Base-by-base conservation (phyloP, 2,888 invertebrate species). In the Cecidostiba fungosa region DNA sequence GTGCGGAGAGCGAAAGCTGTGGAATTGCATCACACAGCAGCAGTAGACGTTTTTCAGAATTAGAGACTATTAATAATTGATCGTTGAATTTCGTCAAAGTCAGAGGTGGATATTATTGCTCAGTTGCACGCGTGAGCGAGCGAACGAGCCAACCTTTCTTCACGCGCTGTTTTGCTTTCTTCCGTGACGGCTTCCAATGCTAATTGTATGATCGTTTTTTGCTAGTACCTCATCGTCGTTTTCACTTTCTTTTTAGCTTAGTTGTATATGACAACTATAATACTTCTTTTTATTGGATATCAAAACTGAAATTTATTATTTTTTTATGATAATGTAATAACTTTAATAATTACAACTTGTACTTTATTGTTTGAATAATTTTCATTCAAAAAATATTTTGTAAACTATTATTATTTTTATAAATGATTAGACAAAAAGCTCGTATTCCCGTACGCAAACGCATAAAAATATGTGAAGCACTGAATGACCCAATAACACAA, bases 61-160 rank as follows among this genome's bases (percentile, higher is more conserved):
- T 29, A 59, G 23, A 73, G 70, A 16, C 73, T 73, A 74, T 73
- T 73, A 29, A 62, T 73, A 81, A 81, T 81, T 73, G 73, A 81
- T 74, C 73, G 72, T 19, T 43, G 66, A 66, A 36, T 78, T 43
- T 73, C 81, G 73, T 39, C 54, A 39, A 36, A 66, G 50, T 16
- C 77, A 26, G 4, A 23, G n/a, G 39, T 39, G 76, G 26, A 39
- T 23, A 72, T 32, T 50, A 54, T 36, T 77, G 59, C 32, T 12
- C 54, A 10, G 26, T 54, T 32, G 54, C 69, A 16, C 69, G 29
- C 69, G 16, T 43, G 43, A 16, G 32, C 72, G 72, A 39, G 26
- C 12, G 23, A 26, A 23, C 62, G 23, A 23, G 62, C 26, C 12
- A 26, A 26, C 26, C 23, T 73, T 73, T 73, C 43, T 47, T 43